These are phyloP conservation scores for Phycodurus eques DNA, from an alignment of 2,113 vertebrate species.

Conservation along the genomic window DNA sequence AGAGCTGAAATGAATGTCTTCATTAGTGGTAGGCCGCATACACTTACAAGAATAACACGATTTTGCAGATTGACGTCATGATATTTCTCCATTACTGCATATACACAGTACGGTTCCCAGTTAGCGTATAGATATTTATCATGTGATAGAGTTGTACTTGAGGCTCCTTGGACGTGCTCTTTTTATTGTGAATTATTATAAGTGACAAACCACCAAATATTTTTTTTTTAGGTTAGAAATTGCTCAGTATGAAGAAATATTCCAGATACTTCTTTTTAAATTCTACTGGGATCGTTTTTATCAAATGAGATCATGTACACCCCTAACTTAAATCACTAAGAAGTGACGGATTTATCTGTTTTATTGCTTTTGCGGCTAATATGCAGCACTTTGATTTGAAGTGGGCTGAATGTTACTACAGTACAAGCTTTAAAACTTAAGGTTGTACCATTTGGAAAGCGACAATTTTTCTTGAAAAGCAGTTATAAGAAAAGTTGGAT, in stretches of 20 bases:
- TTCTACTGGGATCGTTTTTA: background rate
- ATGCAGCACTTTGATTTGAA: background rate
- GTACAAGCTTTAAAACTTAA: background rate
- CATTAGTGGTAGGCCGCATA: constrained; percentile 32
- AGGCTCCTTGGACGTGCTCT: constrained; percentile 15
- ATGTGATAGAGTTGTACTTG: constrained; percentile 4
- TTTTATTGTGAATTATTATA: constrained; percentile 22
- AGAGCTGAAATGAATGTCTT: constrained; percentile 37
- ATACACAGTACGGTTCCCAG: background rate
- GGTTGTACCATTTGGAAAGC: background rate
- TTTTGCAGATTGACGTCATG: constrained; percentile 49
- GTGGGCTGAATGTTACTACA: background rate
- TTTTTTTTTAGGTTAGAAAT: constrained; percentile 10
- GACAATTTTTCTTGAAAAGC: background rate
- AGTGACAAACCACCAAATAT: constrained; percentile 18
- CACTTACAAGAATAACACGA: constrained; percentile 52
- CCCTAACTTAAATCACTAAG: background rate
- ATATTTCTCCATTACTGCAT: constrained; percentile 11
- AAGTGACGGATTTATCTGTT: background rate
- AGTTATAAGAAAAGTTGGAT: background rate
- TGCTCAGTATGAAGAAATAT: background rate
- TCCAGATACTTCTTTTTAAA: background rate
- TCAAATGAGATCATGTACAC: background rate
- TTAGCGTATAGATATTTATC: constrained; percentile 35
- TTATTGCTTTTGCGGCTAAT: background rate